Evolutionary conservation across 2,113 vertebrate species (phyloP).

Genomic region (Microtus ochrogaster): DNA sequence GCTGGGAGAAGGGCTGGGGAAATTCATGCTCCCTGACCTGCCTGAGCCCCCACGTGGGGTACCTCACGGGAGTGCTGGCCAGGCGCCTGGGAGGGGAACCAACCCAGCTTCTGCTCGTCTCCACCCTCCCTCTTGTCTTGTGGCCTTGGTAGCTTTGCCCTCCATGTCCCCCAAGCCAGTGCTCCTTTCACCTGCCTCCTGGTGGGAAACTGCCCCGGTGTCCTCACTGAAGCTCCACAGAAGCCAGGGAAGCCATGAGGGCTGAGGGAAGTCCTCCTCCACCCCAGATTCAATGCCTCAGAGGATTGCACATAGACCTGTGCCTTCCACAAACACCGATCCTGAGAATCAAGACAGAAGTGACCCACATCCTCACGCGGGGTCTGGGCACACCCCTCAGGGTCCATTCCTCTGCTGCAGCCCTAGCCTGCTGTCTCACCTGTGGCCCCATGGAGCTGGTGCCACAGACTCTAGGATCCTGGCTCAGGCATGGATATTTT

Average conservation of each 20-base stretch:
- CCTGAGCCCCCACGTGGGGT: neutral
- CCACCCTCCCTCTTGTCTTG: rapidly evolving
- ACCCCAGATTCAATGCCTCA: neutral
- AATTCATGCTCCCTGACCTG: neutral
- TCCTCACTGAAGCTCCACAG: neutral
- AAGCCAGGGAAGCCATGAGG: neutral
- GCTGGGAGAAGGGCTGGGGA: neutral
- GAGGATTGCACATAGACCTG: neutral
- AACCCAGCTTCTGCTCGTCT: neutral
- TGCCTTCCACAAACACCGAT: neutral
- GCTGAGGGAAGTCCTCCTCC: rapidly evolving
- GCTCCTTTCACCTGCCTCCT: neutral
- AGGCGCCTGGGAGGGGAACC: neutral
- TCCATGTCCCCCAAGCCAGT: rapidly evolving
- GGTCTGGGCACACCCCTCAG: neutral
- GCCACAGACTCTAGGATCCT: neutral
- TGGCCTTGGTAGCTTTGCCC: neutral
- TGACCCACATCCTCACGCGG: neutral
- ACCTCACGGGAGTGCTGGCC: neutral
- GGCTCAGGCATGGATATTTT: neutral
- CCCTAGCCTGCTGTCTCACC: neutral
- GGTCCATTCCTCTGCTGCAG: neutral
- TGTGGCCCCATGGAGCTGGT: neutral
- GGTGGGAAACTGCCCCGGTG: neutral
- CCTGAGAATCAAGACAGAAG: neutral